These are phyloP conservation scores for Xylocopa sonorina DNA, from an alignment of 1,140 invertebrate species.

Conservation along the genomic window DNA sequence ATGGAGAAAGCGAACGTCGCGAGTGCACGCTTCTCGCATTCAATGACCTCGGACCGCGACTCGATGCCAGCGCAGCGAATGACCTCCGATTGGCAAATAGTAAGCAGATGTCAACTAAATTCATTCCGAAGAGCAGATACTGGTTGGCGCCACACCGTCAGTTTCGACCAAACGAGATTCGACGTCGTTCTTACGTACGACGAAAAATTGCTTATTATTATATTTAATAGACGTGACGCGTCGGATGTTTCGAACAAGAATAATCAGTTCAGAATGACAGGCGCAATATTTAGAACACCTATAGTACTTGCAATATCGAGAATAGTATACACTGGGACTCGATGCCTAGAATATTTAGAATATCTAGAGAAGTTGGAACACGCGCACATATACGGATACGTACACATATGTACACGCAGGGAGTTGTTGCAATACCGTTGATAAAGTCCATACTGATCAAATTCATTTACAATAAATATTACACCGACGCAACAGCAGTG, in stretches of 20 bases:
- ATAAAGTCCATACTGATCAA: not conserved
- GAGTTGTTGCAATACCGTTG: not conserved
- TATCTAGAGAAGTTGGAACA: not conserved
- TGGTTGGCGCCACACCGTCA: slow-evolving; percentile 42
- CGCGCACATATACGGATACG: no score
- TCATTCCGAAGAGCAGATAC: slow-evolving; percentile 20
- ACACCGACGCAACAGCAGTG: no score
- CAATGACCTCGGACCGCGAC: slow-evolving; percentile 43
- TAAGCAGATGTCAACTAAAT: slow-evolving; percentile 61
- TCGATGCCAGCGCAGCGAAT: slow-evolving; percentile 42
- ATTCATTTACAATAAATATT: slow-evolving; percentile 5
- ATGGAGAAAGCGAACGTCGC: slow-evolving; percentile 23
- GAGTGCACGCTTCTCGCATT: not conserved
- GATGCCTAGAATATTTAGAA: slow-evolving; percentile 15
- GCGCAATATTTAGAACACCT: slow-evolving; percentile 24
- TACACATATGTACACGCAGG: no score
- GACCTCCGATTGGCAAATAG: slow-evolving; percentile 45
- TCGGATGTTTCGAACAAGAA: not conserved
- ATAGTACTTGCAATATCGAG: not conserved
- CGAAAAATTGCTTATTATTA: no score
- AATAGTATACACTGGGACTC: not conserved
- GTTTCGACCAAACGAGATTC: no score
- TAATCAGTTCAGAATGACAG: not conserved
- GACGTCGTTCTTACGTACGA: no score
- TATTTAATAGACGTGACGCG: not conserved